These are phyloP conservation scores for Nettapus auritus DNA, from an alignment of 2,113 vertebrate genomes.

Conservation along the genomic window DNA sequence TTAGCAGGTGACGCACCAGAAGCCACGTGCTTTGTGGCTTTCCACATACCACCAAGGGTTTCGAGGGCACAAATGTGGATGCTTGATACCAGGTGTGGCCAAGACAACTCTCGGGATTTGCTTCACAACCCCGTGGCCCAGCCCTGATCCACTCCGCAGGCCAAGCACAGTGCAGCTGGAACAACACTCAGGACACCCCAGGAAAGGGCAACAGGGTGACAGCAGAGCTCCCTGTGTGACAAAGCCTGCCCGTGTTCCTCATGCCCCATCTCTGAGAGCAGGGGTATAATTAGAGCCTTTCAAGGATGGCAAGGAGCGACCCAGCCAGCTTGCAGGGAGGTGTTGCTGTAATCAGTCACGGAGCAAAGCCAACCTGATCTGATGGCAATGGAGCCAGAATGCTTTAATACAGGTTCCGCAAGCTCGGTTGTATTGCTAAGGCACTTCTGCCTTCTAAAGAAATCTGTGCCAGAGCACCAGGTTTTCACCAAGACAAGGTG, in stretches of 20 bases:
- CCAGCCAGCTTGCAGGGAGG: background rate
- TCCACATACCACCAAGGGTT: background rate
- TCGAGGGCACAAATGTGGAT: accelerated
- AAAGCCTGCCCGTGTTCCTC: background rate
- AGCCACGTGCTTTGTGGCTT: background rate
- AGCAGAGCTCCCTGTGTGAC: background rate
- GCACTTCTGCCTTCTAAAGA: background rate
- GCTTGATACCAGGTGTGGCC: background rate
- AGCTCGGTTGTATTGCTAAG: background rate
- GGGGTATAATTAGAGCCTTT: slow-evolving; percentile 28
- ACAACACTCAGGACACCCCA: background rate
- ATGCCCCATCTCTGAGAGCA: background rate
- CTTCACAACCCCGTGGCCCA: background rate
- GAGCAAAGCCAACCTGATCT: accelerated
- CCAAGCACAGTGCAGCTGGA: background rate
- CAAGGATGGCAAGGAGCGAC: slow-evolving; percentile 9
- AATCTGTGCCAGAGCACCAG: background rate
- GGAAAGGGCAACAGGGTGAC: background rate
- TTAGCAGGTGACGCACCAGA: background rate
- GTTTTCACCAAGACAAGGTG: background rate
- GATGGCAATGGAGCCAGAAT: background rate
- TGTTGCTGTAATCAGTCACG: background rate
- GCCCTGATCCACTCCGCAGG: background rate
- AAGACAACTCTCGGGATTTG: background rate
- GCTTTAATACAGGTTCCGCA: background rate